A percentile compares a stretch with the other conserved stretches of the same genome.
phyloP scores from a whole-genome alignment of 64 coral and sea anemone genomes.

The Anthopleura sola region DNA sequence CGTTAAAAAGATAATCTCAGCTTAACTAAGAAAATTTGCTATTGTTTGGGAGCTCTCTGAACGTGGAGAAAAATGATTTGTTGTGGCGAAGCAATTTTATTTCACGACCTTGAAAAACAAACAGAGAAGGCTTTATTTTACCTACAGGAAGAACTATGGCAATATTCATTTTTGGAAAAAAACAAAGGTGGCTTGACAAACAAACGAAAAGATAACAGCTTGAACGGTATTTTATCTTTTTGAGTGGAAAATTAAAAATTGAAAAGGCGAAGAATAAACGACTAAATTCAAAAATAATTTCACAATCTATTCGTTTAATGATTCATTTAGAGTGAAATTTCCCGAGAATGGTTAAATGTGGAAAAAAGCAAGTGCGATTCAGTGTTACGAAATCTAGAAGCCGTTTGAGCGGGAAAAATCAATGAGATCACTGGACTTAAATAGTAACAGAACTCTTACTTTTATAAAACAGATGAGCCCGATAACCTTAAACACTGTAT shows the following conservation, averaged over 20 bases:
- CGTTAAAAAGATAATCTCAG: background rate
- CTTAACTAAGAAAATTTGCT: background rate
- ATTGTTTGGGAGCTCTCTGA: background rate
- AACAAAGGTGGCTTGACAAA: background rate
- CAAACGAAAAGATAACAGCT: background rate
- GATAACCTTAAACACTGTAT: background rate
- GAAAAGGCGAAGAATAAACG: background rate
- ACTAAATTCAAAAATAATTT: background rate
- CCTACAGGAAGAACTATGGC: background rate
- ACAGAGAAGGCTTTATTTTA: background rate
- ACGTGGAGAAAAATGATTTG: background rate
- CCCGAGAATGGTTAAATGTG: background rate
- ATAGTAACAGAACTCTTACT: background rate
- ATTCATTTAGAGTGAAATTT: background rate
- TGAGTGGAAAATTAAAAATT: background rate
- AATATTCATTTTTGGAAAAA: background rate
- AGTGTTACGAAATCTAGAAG: no score
- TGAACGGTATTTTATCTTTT: slow-evolving; percentile 8
- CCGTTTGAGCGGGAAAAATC: background rate
- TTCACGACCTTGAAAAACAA: background rate
- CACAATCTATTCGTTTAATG: background rate
- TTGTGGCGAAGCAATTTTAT: background rate
- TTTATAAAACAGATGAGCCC: background rate
- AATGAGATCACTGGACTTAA: no score
- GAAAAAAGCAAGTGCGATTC: no score